Percentiles rank a stretch among this genome's conserved stretches.
Evolutionary conservation across 2,113 vertebrate species (phyloP).

Genomic region (Ceyx melanurus): DNA sequence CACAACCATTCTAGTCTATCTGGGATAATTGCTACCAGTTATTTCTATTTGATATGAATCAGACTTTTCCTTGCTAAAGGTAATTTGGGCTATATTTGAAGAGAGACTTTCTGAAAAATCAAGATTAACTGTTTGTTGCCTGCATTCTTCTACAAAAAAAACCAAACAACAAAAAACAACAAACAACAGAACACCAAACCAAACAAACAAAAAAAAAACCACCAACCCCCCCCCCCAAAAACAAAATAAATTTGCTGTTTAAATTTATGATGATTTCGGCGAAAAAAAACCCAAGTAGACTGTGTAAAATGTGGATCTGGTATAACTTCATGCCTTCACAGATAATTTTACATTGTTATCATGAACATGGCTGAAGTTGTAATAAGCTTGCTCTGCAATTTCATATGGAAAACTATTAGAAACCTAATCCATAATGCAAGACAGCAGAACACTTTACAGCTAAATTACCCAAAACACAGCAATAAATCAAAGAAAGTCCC

Average conservation of each 20-base stretch:
- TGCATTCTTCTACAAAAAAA: neutral
- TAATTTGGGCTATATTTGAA: neutral
- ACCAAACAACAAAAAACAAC: too few species aligned
- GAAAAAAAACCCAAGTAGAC: neutral
- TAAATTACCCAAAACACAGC: slow-evolving; percentile 33
- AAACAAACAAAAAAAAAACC: too few species aligned
- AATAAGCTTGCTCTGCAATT: slow-evolving; percentile 29
- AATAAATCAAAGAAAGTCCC: neutral
- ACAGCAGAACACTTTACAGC: slow-evolving; percentile 30
- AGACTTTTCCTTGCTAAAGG: neutral
- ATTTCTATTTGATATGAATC: neutral
- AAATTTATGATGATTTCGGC: neutral
- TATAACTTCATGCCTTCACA: neutral
- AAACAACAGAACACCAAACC: too few species aligned
- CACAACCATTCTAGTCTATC: neutral
- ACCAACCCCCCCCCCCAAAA: too few species aligned
- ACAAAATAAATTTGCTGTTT: neutral
- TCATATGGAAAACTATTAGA: slow-evolving; percentile 14
- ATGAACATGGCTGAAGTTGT: neutral
- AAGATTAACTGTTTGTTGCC: neutral
- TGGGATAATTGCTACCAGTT: neutral
- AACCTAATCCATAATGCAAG: slow-evolving; percentile 22
- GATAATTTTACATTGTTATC: slow-evolving; percentile 2
- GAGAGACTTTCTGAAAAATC: neutral
- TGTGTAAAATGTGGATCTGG: neutral